Evolutionary conservation across 2,113 vertebrate genomes (phyloP).

Genomic region (Parus major): DNA sequence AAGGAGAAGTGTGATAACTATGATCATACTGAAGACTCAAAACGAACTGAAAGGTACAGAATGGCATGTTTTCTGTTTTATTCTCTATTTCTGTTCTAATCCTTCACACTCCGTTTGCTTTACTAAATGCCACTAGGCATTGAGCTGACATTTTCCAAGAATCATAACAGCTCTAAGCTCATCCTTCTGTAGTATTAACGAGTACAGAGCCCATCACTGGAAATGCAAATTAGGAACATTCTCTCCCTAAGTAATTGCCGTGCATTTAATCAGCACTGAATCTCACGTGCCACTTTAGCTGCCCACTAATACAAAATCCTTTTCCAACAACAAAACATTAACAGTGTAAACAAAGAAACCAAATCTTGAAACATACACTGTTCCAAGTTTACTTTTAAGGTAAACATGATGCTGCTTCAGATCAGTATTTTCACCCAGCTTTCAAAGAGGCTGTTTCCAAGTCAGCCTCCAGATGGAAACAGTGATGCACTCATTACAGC

Average conservation of each 20-base stretch:
- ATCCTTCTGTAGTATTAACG: neutral
- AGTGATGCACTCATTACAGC: neutral
- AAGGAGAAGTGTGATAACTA: neutral
- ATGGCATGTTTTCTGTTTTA: neutral
- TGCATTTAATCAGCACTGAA: neutral
- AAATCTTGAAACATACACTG: neutral
- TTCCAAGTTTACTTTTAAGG: neutral
- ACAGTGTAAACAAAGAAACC: neutral
- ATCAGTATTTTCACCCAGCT: neutral
- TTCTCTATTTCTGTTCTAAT: constrained; percentile 11
- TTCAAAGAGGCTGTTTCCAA: constrained; percentile 28
- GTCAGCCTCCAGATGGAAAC: constrained; percentile 57
- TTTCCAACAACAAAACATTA: neutral
- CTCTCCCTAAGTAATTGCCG: neutral
- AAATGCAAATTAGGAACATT: neutral
- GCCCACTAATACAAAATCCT: neutral
- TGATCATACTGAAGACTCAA: neutral
- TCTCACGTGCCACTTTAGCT: neutral
- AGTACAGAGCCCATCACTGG: neutral
- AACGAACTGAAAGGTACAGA: neutral
- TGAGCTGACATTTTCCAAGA: constrained; percentile 33
- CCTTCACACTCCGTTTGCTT: constrained; percentile 19
- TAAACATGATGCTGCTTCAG: neutral
- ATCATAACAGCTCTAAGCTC: neutral
- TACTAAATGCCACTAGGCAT: constrained; percentile 18